Evolutionary conservation across 2,113 vertebrate species (phyloP), one percentile per base, ranked within the genome.

Genomic region (Lasiurus cinereus): DNA sequence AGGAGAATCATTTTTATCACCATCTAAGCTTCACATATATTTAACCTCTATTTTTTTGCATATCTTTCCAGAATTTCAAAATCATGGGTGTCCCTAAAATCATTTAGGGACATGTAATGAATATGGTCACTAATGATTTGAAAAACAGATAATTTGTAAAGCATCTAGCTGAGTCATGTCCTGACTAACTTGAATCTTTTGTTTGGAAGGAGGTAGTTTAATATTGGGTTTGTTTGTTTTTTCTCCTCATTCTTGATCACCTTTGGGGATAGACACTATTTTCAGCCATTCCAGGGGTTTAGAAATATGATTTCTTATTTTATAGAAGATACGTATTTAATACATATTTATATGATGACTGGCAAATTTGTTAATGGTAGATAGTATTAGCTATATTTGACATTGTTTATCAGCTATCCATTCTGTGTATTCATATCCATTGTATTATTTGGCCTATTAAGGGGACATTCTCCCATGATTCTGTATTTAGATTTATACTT

Each of bases 61-160:
- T 67, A 78, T 67, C 33, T 80, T 78, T 73, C 24, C 22, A 88
- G n/a, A 93, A 56, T 56, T 70, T 56, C 13, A 59, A 87, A 79
- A 24, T 85, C 46, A 79, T 19, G 7, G 11, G 12, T 90, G 79
- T 31, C 21, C 11, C 8, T 54, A 88, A 92, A 36, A 95, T n/a
- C 54, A 56, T 79, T n/a, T 62, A 62, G 24, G 59, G 10, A 27
- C 48, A 79, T 64, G 50, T 39, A 92, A 74, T 91, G 7, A 78
- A n/a, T 46, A 52, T 48, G 7, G 9, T 59, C 8, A 39, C 21
- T 66, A 92, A 93, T 59, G 6, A 36, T 76, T 33, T 79, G 6
- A 66, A 78, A 92, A 80, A 43, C 6, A 48, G 19, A 62, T 86
- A 50, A 80, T 90, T 89, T 86, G 15, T 43, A 87, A 91, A 87